Percentiles rank a stretch among this genome's conserved stretches.
Conservation (phyloP, 2,888 invertebrate genomes). For the Choreutis nemorana region DNA sequence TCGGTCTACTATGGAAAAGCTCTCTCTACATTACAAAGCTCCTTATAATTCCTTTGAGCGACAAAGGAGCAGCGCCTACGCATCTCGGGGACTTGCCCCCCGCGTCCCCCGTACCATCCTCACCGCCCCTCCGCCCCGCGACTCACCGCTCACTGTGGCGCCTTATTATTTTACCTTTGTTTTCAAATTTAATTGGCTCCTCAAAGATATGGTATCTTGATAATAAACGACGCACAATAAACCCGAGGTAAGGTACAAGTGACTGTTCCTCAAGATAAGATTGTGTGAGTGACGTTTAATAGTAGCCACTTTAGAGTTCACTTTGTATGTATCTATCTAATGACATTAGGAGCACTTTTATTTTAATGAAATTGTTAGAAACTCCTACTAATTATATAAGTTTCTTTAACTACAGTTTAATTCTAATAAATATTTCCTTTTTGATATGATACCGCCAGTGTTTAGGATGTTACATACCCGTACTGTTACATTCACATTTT, state of each 20-base stretch:
- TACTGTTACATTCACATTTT: too few species aligned
- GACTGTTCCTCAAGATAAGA: constrained; percentile 53
- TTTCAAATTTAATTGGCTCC: constrained; percentile 66
- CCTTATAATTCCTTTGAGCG: constrained; percentile 42
- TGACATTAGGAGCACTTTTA: too few species aligned
- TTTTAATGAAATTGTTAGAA: too few species aligned
- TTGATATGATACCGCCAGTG: too few species aligned
- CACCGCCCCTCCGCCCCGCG: constrained; percentile 12
- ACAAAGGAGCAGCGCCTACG: constrained; percentile 54
- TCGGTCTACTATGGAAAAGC: too few species aligned
- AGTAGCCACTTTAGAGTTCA: constrained; percentile 24
- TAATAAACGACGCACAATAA: constrained; percentile 65
- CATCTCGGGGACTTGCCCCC: constrained; percentile 32
- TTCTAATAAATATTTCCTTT: too few species aligned
- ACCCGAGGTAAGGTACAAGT: constrained; percentile 51
- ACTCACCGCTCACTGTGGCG: constrained; percentile 42
- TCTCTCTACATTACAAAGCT: constrained; percentile 28
- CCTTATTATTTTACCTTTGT: constrained; percentile 66
- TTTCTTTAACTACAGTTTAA: too few species aligned
- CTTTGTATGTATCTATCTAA: too few species aligned
- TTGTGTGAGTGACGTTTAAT: constrained; percentile 44
- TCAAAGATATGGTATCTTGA: constrained; percentile 64
- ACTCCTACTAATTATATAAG: too few species aligned
- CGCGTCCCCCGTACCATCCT: constrained; percentile 10
- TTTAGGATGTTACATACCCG: too few species aligned